Evolutionary conservation across 2,113 vertebrate species (phyloP).

Genomic region (Struthio camelus): DNA sequence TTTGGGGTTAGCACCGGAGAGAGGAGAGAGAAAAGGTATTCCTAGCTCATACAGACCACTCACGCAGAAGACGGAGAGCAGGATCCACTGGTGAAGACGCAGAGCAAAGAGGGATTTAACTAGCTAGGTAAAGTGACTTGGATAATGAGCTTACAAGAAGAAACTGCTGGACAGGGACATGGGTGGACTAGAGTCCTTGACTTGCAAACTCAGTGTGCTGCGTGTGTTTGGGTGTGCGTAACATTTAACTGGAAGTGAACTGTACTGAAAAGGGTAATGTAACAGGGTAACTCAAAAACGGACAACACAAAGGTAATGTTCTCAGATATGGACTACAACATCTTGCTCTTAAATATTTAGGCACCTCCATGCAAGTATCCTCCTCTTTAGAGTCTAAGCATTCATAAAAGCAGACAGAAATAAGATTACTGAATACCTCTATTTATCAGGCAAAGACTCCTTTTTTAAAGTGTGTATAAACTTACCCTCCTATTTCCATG

Average conservation of each 20-base stretch:
- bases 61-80: background rate
- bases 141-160: background rate
- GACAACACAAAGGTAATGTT: background rate
- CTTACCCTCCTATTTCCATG: background rate
- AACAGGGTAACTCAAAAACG: background rate
- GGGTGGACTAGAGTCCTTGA: accelerated
- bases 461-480: background rate
- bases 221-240: background rate
- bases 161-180: background rate
- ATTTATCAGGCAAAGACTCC: background rate
- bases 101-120: background rate
- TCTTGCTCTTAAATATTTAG: background rate
- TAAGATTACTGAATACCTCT: background rate
- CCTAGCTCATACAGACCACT: background rate
- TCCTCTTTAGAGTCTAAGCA: background rate
- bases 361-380: background rate
- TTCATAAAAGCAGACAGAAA: background rate
- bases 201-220: background rate
- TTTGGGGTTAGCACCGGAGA: no score
- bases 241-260: background rate
- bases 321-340: background rate
- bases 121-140: background rate
- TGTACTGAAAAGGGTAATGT: background rate
- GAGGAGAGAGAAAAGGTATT: background rate
- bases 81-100: background rate